Percentiles rank a stretch among this genome's conserved stretches.
Conservation (phyloP, 2,888 invertebrate genomes). For the Apamea epomidion region DNA sequence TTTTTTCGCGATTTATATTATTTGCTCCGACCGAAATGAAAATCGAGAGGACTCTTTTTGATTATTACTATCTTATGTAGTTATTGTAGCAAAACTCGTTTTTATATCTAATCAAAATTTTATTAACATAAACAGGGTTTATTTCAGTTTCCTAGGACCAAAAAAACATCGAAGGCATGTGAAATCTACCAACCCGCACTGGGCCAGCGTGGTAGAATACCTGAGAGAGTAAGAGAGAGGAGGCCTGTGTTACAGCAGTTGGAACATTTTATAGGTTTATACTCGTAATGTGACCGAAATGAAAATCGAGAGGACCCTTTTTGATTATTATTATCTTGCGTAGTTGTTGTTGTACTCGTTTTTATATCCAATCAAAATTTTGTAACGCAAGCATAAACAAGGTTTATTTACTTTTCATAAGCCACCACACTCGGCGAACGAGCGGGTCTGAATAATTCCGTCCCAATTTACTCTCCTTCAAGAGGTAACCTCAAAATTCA, state of each 20-base stretch:
- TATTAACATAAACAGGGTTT: constrained; percentile 49
- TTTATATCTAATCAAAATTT: constrained; percentile 38
- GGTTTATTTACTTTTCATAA: constrained; percentile 63
- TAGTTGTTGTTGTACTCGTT: constrained; percentile 17
- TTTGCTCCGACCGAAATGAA: constrained; percentile 33
- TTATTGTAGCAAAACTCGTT: constrained; percentile 23
- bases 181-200: neutral
- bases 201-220: neutral
- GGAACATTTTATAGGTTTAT: neutral
- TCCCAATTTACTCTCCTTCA: constrained; percentile 74
- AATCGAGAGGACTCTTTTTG: constrained; percentile 32
- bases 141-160: neutral
- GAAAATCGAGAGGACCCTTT: constrained; percentile 33
- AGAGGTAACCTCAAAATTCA: constrained; percentile 80
- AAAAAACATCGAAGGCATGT: neutral
- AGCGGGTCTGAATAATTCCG: constrained; percentile 78
- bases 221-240: no score
- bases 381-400: constrained; percentile 28
- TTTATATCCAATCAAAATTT: constrained; percentile 43
- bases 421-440: constrained; percentile 50
- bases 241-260: neutral
- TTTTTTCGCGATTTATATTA: constrained; percentile 52
- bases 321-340: constrained; percentile 18
- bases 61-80: constrained; percentile 19
- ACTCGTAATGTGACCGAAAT: constrained; percentile 5